Evolutionary conservation across 30 jellyfish, hydroid and myxozoan species (phyloP).

Genomic region (Cassiopea xamachana): DNA sequence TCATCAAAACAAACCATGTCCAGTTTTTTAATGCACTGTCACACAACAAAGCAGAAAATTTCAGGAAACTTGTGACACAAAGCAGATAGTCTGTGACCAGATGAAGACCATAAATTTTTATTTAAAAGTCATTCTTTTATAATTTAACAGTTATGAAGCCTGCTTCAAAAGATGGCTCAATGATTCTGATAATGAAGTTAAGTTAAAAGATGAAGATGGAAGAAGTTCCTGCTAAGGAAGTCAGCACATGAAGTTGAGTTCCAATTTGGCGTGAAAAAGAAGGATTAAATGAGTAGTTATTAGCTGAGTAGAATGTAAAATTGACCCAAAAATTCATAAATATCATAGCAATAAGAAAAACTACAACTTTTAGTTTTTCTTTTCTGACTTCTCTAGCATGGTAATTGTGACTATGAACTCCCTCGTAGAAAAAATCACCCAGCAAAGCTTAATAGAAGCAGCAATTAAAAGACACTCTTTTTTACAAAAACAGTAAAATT

Average conservation of each 20-base stretch:
- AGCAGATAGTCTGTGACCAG: background rate
- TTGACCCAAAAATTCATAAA: background rate
- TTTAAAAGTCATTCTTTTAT: background rate
- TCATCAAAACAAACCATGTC: no score
- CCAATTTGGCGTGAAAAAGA: background rate
- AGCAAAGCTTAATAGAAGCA: no score
- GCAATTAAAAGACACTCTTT: no score
- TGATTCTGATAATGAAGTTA: slow-evolving; percentile 55
- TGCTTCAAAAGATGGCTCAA: slow-evolving; percentile 93
- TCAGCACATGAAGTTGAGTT: background rate
- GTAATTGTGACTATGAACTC: no score
- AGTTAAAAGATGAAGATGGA: background rate
- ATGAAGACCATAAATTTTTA: background rate
- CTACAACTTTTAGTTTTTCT: no score
- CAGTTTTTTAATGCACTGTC: no score
- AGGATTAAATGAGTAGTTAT: background rate
- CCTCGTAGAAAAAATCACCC: no score
- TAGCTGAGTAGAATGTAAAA: no score
- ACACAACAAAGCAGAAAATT: no score
- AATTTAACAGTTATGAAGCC: slow-evolving; percentile 65
- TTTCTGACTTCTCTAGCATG: no score
- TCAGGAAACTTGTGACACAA: no score
- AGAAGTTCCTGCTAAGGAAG: background rate
- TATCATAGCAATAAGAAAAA: background rate
- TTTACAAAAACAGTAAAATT: no score